A percentile compares a stretch with the other conserved stretches of the same genome.
These are phyloP conservation scores for Zaprionus tsacasi DNA, from an alignment of 1,140 invertebrate genomes.

Conservation along the genomic window DNA sequence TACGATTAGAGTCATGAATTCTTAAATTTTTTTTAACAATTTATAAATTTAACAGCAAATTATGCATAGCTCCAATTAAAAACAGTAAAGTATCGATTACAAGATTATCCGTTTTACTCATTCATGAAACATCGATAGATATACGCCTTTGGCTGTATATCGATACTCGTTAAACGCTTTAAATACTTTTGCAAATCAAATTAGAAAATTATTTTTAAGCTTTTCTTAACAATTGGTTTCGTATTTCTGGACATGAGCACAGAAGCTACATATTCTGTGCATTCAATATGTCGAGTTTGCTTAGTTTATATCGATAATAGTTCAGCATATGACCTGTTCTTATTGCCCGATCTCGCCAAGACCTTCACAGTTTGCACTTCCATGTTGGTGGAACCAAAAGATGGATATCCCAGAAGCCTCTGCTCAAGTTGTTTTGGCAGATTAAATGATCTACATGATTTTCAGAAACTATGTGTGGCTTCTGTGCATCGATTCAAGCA, in stretches of 20 bases:
- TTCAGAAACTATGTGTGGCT: slow-evolving; percentile 55
- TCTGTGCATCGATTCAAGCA: slow-evolving; percentile 63
- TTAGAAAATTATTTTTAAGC: slow-evolving; percentile 30
- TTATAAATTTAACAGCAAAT: neutral
- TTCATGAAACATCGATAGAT: neutral
- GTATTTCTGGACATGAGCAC: slow-evolving; percentile 37
- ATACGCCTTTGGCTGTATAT: slow-evolving; percentile 1
- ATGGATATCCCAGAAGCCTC: slow-evolving; percentile 66
- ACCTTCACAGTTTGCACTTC: slow-evolving; percentile 64
- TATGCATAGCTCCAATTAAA: neutral
- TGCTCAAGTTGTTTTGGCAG: slow-evolving; percentile 56
- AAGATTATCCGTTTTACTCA: neutral
- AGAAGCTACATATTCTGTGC: slow-evolving; percentile 33
- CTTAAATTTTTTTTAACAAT: neutral
- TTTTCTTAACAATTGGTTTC: neutral
- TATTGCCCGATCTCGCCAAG: slow-evolving; percentile 59
- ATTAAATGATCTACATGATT: slow-evolving; percentile 68
- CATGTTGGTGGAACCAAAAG: slow-evolving; percentile 53
- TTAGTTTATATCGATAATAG: slow-evolving; percentile 51
- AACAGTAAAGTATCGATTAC: neutral
- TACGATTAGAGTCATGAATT: neutral
- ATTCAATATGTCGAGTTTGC: slow-evolving; percentile 73
- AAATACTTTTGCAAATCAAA: slow-evolving; percentile 35
- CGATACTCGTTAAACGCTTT: slow-evolving; percentile 24
- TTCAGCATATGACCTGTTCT: slow-evolving; percentile 59